phyloP scores from a whole-genome alignment of 2,888 invertebrate species.

The Formica aserva region DNA sequence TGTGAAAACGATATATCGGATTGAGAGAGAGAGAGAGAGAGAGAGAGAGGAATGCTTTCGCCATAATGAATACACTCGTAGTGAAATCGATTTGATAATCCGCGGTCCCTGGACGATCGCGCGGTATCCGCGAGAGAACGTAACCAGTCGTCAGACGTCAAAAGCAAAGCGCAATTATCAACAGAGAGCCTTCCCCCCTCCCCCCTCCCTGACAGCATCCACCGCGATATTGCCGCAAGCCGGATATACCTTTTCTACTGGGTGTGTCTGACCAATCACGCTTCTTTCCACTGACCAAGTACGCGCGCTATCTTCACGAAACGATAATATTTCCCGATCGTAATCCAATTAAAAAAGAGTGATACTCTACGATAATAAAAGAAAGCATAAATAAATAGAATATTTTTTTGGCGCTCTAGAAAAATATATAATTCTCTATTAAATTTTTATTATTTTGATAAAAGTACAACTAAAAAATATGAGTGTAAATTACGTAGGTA shows the following conservation, averaged over 20 bases:
- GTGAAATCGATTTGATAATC: conserved; percentile 60
- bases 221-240: conserved; percentile 70
- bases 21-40: background rate
- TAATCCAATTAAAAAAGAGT: background rate
- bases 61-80: conserved; percentile 55
- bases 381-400: background rate
- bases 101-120: conserved; percentile 53
- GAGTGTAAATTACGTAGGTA: background rate
- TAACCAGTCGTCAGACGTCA: conserved; percentile 70
- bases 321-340: background rate
- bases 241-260: conserved; percentile 49
- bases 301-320: background rate
- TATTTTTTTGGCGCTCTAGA: background rate
- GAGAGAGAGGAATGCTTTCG: conserved; percentile 11
- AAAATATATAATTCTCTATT: background rate
- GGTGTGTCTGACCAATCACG: conserved; percentile 43
- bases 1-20: background rate
- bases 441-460: background rate
- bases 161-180: conserved; percentile 76
- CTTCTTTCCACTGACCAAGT: conserved; percentile 24
- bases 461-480: background rate
- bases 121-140: conserved; percentile 51
- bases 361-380: background rate
- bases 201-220: conserved; percentile 58
- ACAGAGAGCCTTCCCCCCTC: conserved; percentile 51